phyloP scores from a whole-genome alignment of 2,797 vertebrate species.

The Tolypeutes matacus region DNA sequence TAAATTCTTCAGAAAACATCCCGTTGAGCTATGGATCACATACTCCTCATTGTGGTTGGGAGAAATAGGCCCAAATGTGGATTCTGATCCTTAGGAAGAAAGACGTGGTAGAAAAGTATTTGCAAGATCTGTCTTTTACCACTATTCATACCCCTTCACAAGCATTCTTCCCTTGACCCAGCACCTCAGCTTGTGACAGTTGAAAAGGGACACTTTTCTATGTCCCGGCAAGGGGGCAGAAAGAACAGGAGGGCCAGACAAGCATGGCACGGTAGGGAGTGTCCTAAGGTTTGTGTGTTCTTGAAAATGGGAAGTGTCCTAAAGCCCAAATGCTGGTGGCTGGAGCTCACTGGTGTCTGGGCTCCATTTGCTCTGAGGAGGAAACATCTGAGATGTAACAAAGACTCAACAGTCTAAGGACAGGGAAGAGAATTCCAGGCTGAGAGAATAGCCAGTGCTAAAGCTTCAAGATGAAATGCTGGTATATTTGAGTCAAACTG shows the following conservation, averaged over 20 bases:
- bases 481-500: not conserved
- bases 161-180: not conserved
- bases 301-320: not conserved
- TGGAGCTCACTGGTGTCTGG: not conserved
- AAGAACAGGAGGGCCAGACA: not conserved
- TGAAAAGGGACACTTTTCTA: not conserved
- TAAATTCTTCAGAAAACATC: not conserved
- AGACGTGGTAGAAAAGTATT: not conserved
- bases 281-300: not conserved
- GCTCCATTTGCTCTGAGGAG: not conserved
- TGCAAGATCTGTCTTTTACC: not conserved
- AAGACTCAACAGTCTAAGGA: not conserved
- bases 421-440: not conserved
- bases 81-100: not conserved
- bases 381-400: not conserved
- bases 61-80: not conserved
- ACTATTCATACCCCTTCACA: not conserved
- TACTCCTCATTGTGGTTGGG: not conserved
- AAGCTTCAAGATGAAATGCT: not conserved
- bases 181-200: not conserved
- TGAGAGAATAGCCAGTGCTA: not conserved
- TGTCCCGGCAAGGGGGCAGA: not conserved
- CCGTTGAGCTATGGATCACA: not conserved
- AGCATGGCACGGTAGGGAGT: too few species aligned
- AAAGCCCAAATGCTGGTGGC: not conserved